phyloP scores from a whole-genome alignment of 2,797 vertebrate species.

The Epinephelus awoara region DNA sequence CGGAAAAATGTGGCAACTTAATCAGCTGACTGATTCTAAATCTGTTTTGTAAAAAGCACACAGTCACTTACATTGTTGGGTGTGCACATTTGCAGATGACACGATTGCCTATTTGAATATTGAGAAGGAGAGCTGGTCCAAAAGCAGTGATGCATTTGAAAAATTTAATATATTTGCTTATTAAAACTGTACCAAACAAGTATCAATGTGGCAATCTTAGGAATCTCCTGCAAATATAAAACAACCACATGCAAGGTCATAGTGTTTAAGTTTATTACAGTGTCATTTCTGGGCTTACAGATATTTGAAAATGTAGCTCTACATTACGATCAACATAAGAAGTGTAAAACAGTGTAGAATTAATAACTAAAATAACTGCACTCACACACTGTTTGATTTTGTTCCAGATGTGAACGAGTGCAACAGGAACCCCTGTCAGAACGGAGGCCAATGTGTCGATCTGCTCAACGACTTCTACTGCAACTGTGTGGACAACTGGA shows the following conservation, averaged over 20 bases:
- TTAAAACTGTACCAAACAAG: background rate
- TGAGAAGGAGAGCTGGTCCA: background rate
- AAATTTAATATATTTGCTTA: no score
- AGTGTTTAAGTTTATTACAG: background rate
- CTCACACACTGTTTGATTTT: constrained; percentile 1
- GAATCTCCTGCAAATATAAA: background rate
- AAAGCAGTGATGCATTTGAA: background rate
- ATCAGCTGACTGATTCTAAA: constrained; percentile 11
- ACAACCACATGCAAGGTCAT: no score
- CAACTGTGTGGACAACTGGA: constrained; percentile 93
- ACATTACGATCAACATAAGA: no score
- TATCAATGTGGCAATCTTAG: background rate
- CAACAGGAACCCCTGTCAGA: constrained; percentile 91
- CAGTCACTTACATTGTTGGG: background rate
- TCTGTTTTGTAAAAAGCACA: background rate
- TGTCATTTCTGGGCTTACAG: background rate
- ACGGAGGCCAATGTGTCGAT: constrained; percentile 91
- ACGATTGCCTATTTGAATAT: constrained; percentile 2
- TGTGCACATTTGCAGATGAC: constrained; percentile 48
- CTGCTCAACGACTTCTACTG: constrained; percentile 95
- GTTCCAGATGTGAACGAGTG: constrained; percentile 94
- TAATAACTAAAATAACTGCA: background rate
- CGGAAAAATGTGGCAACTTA: background rate
- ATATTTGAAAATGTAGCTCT: background rate
- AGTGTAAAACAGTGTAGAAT: background rate